Evolutionary conservation across 2,113 vertebrate genomes (phyloP).

Genomic region (Chaetura pelagica): DNA sequence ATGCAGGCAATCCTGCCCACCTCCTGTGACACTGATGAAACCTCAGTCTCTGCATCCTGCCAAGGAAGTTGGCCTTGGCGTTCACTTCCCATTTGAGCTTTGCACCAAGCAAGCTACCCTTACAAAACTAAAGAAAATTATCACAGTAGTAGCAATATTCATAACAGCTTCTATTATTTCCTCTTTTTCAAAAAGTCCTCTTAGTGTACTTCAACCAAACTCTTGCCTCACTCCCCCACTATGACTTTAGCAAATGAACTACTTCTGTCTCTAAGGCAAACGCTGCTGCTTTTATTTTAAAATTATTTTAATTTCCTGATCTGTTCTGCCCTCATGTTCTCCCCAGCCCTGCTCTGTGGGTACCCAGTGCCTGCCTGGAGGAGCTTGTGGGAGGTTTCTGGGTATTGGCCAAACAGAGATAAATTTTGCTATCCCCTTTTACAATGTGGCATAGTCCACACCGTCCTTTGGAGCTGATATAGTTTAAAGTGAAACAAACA

Average conservation of each 20-base stretch:
- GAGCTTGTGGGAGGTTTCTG: not conserved
- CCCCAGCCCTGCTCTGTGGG: not conserved
- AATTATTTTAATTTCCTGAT: not conserved
- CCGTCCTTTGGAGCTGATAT: not conserved
- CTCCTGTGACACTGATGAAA: not conserved
- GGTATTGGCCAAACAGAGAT: not conserved
- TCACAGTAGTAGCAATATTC: not conserved
- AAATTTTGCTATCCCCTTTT: accelerated
- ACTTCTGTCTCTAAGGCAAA: not conserved
- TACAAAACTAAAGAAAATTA: not conserved
- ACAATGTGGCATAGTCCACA: not conserved
- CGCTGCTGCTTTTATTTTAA: not conserved
- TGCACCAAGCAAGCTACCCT: not conserved
- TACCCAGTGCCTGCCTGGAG: not conserved
- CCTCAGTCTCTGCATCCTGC: not conserved
- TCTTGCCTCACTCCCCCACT: not conserved
- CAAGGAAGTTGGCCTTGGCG: not conserved
- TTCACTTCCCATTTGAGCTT: not conserved
- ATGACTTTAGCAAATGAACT: not conserved
- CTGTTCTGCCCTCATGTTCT: not conserved
- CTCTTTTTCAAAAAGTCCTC: not conserved
- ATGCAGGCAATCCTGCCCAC: not conserved
- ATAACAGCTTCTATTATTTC: not conserved
- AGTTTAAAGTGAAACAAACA: not conserved
- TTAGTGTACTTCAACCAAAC: not conserved